Evolutionary conservation across 2,888 invertebrate species (phyloP), one percentile per base, ranked within the genome.

Genomic region (Spisula subtruncata): DNA sequence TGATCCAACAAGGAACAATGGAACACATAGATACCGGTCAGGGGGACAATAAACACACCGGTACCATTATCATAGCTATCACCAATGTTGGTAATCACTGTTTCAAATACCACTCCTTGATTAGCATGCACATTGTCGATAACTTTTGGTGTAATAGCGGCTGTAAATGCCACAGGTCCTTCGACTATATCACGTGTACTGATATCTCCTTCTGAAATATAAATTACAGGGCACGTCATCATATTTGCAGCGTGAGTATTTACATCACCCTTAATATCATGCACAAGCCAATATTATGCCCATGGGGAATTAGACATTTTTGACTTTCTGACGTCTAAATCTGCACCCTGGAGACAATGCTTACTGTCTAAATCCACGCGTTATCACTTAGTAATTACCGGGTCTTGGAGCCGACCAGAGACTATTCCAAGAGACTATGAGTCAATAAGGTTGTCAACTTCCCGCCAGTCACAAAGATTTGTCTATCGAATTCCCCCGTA

Each of bases 1-100:
- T 86, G 81, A 25, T 90, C 90, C 41, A 90, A 25, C 8, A 90
- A 79, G 10, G 90, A 90, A 25, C 90, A 90, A 0, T 80, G 48
- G 29, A 90, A 75, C 46, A 90, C 56, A 54, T 90, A 90, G 16
- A 86, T 83, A 29, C 90, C 88, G 10, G 90, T 46, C 25, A 83
- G 32, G 14, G 90, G 90, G 8, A 81, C 90, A 4, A n/a, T 35
- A 54, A 90, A 90, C 5, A 84, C 79, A 29, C 88, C 88, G 10
- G 88, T 75, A 1, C 25, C 29, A n/a, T 81, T 51, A 51, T 88
- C 84, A 32, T 86, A 88, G 18, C 86, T 84, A 0, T 79, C 82
- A 5, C 86, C 90, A 25, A 86, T 35, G 54, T 86, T 85, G 10
- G 86, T 86, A 10, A 90, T 29, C 0, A 84, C 48, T 12, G 71